phyloP scores from a whole-genome alignment of 30 jellyfish, hydroid and myxozoan genomes.

The Clytia hemisphaerica region DNA sequence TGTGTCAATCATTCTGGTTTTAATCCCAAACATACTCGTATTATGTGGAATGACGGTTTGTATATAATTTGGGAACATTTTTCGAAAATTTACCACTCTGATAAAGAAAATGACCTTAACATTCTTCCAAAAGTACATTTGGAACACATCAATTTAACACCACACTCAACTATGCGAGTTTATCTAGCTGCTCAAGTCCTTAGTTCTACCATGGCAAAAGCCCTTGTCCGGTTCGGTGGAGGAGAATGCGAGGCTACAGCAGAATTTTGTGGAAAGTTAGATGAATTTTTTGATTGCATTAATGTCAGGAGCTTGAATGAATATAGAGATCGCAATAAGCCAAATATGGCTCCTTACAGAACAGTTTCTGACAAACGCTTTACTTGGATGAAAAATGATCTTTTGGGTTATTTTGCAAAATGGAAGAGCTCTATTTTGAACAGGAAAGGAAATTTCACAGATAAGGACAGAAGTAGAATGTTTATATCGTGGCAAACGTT shows the following conservation, averaged over 20 bases:
- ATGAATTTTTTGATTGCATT: conserved; percentile 18
- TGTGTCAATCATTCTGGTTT: conserved; percentile 26
- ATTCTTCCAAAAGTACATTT: background rate
- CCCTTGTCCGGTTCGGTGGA: background rate
- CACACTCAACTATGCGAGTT: conserved; percentile 27
- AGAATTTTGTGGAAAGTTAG: background rate
- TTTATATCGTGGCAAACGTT: conserved; percentile 46
- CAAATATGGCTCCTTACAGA: background rate
- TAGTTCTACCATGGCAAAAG: background rate
- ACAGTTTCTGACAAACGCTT: background rate
- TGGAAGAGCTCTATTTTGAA: conserved; percentile 1
- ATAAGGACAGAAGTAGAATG: conserved; percentile 33
- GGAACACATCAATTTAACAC: conserved; percentile 23
- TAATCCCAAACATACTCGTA: background rate
- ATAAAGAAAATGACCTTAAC: background rate
- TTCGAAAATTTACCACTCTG: conserved; percentile 10
- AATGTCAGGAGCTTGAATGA: background rate
- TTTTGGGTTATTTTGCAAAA: background rate
- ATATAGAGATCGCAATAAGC: background rate
- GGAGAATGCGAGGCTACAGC: conserved; percentile 26
- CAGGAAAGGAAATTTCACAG: background rate
- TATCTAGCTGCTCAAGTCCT: conserved; percentile 31
- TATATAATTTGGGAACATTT: conserved; percentile 8
- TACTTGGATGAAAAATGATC: background rate
- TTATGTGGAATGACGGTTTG: conserved; percentile 16